Evolutionary conservation across 2,888 invertebrate species (phyloP).

Genomic region (Ariolimax columbianus): DNA sequence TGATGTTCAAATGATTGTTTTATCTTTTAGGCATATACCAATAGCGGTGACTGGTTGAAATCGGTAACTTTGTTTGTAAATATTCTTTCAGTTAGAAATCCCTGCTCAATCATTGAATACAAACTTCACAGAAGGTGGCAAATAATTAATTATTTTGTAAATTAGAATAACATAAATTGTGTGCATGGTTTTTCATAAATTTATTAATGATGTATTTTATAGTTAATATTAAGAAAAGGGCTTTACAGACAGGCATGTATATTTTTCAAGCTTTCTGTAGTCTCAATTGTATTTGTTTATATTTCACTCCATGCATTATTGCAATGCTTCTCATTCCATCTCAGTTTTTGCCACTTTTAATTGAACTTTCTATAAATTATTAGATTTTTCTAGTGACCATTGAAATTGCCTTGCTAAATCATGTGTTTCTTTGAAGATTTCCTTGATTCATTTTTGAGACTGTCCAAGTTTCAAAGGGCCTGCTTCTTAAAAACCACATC

Average conservation of each 20-base stretch:
- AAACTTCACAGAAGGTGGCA: constrained; percentile 23
- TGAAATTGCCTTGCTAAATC: too few relatives aligned
- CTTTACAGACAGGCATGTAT: background rate
- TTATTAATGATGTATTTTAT: background rate
- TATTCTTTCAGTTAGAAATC: background rate
- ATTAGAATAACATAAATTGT: background rate
- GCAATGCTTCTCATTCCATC: too few relatives aligned
- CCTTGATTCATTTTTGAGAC: too few relatives aligned
- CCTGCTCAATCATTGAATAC: too few relatives aligned
- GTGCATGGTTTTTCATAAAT: background rate
- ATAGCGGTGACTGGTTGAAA: constrained; percentile 55
- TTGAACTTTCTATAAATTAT: too few relatives aligned
- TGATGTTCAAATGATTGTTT: constrained; percentile 28
- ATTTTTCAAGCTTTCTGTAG: background rate
- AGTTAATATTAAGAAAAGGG: background rate
- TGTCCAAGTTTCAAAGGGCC: too few relatives aligned
- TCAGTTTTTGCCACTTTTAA: too few relatives aligned
- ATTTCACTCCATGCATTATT: background rate
- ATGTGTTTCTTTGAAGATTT: too few relatives aligned
- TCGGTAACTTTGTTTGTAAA: constrained; percentile 47
- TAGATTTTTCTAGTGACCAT: too few relatives aligned
- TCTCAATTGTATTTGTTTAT: background rate
- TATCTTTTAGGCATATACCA: constrained; percentile 52
- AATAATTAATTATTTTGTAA: background rate
- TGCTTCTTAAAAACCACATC: too few relatives aligned